Evolutionary conservation across 2,888 invertebrate genomes (phyloP).

Genomic region (Pseudoips prasinana): DNA sequence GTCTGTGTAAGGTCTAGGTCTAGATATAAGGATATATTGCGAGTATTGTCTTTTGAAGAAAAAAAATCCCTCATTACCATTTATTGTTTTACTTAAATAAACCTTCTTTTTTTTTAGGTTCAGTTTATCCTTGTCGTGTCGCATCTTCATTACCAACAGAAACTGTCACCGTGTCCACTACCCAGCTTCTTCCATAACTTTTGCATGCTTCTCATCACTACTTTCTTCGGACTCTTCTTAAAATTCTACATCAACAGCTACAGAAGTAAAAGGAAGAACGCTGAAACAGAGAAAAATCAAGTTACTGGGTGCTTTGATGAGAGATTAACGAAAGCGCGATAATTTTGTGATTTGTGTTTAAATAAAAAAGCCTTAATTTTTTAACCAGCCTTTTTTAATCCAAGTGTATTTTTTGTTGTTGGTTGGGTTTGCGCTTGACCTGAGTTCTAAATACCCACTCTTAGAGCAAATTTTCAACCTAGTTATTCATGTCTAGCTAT

Average conservation of each 20-base stretch:
- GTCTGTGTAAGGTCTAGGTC: no score
- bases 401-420: no score
- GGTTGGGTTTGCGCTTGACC: no score
- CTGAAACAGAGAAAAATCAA: slow-evolving; percentile 15
- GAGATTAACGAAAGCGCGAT: slow-evolving; percentile 24
- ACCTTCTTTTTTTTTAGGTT: slow-evolving; percentile 51
- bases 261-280: slow-evolving; percentile 31
- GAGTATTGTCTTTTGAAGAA: no score
- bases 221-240: slow-evolving; percentile 85
- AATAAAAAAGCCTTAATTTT: no score
- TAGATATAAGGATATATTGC: no score
- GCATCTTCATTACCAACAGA: slow-evolving; percentile 66
- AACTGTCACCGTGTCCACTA: slow-evolving; percentile 62
- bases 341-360: background rate
- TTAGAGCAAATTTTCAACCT: no score
- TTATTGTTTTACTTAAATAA: no score
- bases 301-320: slow-evolving; percentile 9
- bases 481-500: no score
- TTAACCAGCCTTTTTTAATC: no score
- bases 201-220: slow-evolving; percentile 76
- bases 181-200: slow-evolving; percentile 80
- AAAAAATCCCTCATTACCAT: no score
- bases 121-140: slow-evolving; percentile 67
- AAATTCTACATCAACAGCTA: slow-evolving; percentile 82
- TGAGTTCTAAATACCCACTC: no score